phyloP scores from a whole-genome alignment of 1,140 invertebrate genomes.

The Caligus rogercresseyi region DNA sequence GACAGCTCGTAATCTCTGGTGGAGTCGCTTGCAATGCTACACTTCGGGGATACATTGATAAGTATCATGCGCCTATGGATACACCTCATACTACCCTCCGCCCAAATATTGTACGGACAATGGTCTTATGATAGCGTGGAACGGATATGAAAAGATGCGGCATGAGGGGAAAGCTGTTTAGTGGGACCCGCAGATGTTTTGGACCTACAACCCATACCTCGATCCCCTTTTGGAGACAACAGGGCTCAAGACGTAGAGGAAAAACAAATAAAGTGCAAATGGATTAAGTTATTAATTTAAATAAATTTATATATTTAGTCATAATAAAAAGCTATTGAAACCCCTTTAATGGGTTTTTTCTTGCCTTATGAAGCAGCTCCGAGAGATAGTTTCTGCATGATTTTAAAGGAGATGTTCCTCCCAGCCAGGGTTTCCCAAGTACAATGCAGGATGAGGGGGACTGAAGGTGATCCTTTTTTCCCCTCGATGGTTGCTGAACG shows the following conservation, averaged over 20 bases:
- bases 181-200: constrained; percentile 30
- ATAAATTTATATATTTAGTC: background rate
- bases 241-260: constrained; percentile 36
- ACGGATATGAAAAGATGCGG: constrained; percentile 58
- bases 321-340: background rate
- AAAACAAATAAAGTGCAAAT: constrained; percentile 40
- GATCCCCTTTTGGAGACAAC: constrained; percentile 38
- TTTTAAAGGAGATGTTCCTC: constrained; percentile 10
- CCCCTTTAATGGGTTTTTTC: too few relatives aligned
- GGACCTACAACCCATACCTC: constrained; percentile 32
- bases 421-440: constrained; percentile 2
- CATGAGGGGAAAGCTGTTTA: constrained; percentile 27
- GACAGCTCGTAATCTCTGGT: constrained; percentile 63
- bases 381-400: constrained; percentile 7
- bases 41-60: constrained; percentile 46
- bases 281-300: constrained; percentile 32
- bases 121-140: constrained; percentile 99
- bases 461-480: constrained; percentile 22
- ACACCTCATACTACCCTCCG: constrained; percentile 39
- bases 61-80: constrained; percentile 24
- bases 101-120: constrained; percentile 86
- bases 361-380: too few relatives aligned
- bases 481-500: constrained; percentile 52
- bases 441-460: constrained; percentile 11
- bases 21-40: constrained; percentile 85